Evolutionary conservation across 1,140 invertebrate genomes (phyloP), one percentile per base, ranked within the genome.

Genomic region (Latrodectus geometricus): DNA sequence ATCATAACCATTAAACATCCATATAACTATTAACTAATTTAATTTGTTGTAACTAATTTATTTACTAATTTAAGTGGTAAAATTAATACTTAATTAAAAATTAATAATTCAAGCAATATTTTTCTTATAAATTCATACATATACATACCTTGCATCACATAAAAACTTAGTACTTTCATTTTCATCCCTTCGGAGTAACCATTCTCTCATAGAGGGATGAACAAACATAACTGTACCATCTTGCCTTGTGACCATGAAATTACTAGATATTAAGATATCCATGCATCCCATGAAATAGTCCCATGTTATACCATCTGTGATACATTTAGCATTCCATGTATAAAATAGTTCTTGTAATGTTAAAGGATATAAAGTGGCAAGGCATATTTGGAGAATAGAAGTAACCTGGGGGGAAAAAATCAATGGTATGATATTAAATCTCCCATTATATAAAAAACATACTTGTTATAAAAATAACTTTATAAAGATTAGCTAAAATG

Each of bases 181-280:
- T 88, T 98, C 97, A 84, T 97, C 96, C 20, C 97, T 92, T n/a
- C 96, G 92, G 88, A 97, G 96, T 54, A 99, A 92, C 97, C 97
- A 99, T 92, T 99, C 97, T 92, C 97, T 95, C 91, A 99, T 97
- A 12, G 97, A 96, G 0, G 97, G 97, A 91, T 99, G 97, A 91
- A 98, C 98, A 90, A 98, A 97, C 96, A 98, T 98, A 91, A 96
- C 97, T 0, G 96, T 97, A 89, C 96, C 95, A 91, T 98, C 97
- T 80, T 95, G 92, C 69, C 97, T 93, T 90, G 96, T 96, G 78
- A 97, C 95, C 3, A 99, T 92, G 89, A 98, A 96, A 75, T 95
- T 96, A 77, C 95, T 94, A 9, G 76, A 20, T 9, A 54, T 88
- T 14, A 97, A 93, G 84, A 94, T 93, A 92, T 94, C 96, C 89